These are phyloP conservation scores for Sinhomidia bicolor DNA, from an alignment of 2,888 invertebrate genomes.

Conservation along the genomic window DNA sequence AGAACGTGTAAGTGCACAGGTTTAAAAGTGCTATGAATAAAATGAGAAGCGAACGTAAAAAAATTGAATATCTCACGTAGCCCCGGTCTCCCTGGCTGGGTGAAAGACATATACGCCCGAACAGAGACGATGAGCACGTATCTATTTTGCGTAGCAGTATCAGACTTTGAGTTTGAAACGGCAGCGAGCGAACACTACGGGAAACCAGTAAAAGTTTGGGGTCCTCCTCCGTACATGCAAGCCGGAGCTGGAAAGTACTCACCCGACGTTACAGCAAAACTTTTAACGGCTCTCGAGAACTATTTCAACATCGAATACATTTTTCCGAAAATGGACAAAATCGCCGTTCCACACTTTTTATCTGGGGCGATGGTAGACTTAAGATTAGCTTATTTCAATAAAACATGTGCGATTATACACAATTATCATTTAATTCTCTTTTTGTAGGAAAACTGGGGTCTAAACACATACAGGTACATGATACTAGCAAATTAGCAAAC, in stretches of 20 bases:
- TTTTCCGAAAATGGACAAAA: conserved; percentile 78
- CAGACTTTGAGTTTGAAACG: conserved; percentile 67
- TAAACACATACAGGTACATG: conserved; percentile 76
- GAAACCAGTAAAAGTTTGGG: conserved; percentile 74
- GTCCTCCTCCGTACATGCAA: conserved; percentile 75
- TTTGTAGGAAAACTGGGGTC: conserved; percentile 65
- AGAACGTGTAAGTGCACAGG: background rate
- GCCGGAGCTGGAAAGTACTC: conserved; percentile 68
- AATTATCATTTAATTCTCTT: background rate
- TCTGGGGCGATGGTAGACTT: conserved; percentile 74
- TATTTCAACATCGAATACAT: conserved; percentile 64
- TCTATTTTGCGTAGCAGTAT: conserved; percentile 75
- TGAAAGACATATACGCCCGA: conserved; percentile 67
- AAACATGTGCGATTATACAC: background rate
- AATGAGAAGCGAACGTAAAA: too few relatives aligned
- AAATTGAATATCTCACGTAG: too few relatives aligned
- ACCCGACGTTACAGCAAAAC: conserved; percentile 72
- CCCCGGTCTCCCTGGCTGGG: conserved; percentile 69
- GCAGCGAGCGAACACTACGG: conserved; percentile 42
- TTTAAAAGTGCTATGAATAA: background rate
- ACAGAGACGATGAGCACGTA: conserved; percentile 73
- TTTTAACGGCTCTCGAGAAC: conserved; percentile 68
- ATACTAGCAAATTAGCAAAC: too few relatives aligned
- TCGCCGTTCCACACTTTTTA: conserved; percentile 64
- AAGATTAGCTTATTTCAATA: too few relatives aligned